Conservation (phyloP, 1,140 invertebrate genomes). For the Panulirus ornatus region DNA sequence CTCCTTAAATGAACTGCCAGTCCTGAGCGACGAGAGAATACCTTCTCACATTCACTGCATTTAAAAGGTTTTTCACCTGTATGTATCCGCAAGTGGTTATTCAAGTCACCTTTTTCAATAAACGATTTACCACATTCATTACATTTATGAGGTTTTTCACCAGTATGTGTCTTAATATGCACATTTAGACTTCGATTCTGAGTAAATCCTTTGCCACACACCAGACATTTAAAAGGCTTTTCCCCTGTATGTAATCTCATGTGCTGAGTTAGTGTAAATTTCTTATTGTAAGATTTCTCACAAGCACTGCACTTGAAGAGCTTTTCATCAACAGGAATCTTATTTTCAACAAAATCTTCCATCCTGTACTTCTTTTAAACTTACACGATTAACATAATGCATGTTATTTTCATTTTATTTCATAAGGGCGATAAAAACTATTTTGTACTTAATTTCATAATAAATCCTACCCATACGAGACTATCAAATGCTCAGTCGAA, state of each 20-base stretch:
- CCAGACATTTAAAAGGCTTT: neutral
- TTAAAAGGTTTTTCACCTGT: neutral
- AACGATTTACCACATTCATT: neutral
- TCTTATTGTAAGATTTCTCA: neutral
- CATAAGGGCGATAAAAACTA: no score
- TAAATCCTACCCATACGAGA: no score
- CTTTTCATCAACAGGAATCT: neutral
- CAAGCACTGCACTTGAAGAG: neutral
- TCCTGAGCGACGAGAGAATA: neutral
- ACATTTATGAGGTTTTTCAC: neutral
- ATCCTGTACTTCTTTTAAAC: no score
- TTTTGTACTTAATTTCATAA: no score
- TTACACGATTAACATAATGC: no score
- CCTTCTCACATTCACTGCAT: neutral
- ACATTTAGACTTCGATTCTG: neutral
- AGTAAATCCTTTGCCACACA: neutral
- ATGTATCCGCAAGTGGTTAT: neutral
- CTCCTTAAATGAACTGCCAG: neutral
- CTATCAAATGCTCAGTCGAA: no score
- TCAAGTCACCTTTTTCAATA: neutral
- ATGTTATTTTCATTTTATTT: no score
- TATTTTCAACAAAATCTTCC: no score
- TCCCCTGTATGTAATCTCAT: neutral
- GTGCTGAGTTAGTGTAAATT: neutral
- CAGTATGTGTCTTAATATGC: neutral